A percentile compares a stretch with the other conserved stretches of the same genome.
phyloP scores from a whole-genome alignment of 2,888 invertebrate genomes.

The Drosophila atripex region DNA sequence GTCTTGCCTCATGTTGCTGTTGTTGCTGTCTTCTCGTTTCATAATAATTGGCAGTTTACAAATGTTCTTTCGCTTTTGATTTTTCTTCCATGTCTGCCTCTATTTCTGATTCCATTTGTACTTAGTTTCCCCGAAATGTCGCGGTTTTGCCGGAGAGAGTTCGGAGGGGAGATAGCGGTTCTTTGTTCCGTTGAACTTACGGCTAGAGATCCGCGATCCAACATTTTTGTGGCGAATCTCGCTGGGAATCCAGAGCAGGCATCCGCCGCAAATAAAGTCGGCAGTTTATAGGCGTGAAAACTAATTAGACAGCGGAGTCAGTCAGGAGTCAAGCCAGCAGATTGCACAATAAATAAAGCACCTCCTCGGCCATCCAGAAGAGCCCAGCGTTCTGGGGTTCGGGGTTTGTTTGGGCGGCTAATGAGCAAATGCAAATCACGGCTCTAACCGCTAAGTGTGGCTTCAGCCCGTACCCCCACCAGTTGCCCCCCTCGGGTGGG shows the following conservation, averaged over 20 bases:
- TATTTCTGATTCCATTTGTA: constrained; percentile 47
- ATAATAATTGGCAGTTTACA: constrained; percentile 77
- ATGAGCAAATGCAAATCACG: constrained; percentile 66
- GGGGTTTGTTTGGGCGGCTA: constrained; percentile 42
- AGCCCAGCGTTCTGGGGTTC: background rate
- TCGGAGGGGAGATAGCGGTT: constrained; percentile 55
- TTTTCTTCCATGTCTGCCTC: constrained; percentile 38
- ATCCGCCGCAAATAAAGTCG: constrained; percentile 69
- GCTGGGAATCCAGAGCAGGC: constrained; percentile 57
- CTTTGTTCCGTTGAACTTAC: constrained; percentile 68
- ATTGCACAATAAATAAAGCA: constrained; percentile 62
- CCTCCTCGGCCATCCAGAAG: constrained; percentile 9
- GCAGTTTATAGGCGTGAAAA: constrained; percentile 70
- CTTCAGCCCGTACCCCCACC: background rate
- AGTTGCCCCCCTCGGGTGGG: constrained; percentile 16
- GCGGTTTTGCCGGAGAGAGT: constrained; percentile 45
- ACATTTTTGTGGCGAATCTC: constrained; percentile 57
- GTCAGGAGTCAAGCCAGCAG: constrained; percentile 38
- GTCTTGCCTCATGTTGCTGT: constrained; percentile 21
- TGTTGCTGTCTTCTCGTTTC: constrained; percentile 59
- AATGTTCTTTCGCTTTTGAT: constrained; percentile 73
- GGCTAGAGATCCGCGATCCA: constrained; percentile 39
- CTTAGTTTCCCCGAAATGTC: constrained; percentile 41
- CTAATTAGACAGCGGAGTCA: constrained; percentile 67
- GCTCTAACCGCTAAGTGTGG: constrained; percentile 39